Conservation (phyloP, 1,140 invertebrate genomes). For the Epicauta chinensis region DNA sequence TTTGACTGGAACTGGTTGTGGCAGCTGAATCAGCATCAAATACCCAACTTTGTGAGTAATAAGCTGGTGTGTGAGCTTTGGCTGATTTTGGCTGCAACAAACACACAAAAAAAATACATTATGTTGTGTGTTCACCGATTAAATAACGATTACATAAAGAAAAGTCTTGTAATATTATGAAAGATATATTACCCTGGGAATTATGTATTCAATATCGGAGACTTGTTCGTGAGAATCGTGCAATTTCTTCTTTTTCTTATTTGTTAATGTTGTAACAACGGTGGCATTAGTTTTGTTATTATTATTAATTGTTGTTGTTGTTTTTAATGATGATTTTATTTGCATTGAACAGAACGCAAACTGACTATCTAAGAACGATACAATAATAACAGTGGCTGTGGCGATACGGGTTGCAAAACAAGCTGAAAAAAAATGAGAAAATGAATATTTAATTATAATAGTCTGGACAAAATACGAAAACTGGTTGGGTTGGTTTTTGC, state of each 20-base stretch:
- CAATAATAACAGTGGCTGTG: conserved; percentile 41
- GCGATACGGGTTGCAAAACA: conserved; percentile 42
- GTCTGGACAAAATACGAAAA: not conserved
- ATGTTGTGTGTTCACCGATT: not conserved
- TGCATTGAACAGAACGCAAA: conserved; percentile 48
- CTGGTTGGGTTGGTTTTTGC: no score
- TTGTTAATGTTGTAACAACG: not conserved
- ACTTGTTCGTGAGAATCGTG: conserved; percentile 42
- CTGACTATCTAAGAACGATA: conserved; percentile 47
- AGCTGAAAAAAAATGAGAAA: conserved; percentile 37
- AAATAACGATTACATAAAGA: not conserved
- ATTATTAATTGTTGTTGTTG: no score
- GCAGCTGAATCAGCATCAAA: conserved; percentile 39
- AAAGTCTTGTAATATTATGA: not conserved
- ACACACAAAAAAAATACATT: conserved; percentile 5
- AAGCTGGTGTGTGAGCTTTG: conserved; percentile 33
- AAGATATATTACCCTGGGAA: conserved; percentile 42
- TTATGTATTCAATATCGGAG: conserved; percentile 47
- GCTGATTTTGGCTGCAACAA: conserved; percentile 38
- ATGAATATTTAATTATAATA: not conserved
- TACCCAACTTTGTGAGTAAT: conserved; percentile 46
- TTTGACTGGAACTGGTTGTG: conserved; percentile 25
- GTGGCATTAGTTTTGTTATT: no score
- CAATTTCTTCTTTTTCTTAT: conserved; percentile 26
- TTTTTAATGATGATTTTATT: conserved; percentile 18